These are phyloP conservation scores for Priapulus caudatus DNA, from an alignment of 2,888 invertebrate species.

Conservation along the genomic window DNA sequence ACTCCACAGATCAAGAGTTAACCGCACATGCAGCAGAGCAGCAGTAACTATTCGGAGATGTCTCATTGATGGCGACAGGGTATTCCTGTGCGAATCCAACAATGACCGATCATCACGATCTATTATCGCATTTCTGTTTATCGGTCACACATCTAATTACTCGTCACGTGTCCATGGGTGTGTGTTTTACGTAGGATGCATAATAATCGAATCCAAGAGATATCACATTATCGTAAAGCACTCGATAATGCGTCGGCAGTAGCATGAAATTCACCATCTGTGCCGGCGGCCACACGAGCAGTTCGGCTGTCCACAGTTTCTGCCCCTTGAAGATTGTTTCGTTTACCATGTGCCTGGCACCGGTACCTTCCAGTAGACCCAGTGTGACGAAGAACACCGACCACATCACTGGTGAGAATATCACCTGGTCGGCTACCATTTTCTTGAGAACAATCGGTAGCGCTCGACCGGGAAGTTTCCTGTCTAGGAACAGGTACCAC, in stretches of 20 bases:
- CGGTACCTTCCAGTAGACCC: conserved; percentile 55
- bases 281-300: conserved; percentile 83
- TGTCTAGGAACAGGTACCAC: conserved; percentile 70
- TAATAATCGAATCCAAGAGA: conserved; percentile 75
- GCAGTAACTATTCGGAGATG: too few relatives aligned
- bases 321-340: conserved; percentile 62
- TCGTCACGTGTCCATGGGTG: too few relatives aligned
- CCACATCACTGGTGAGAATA: conserved; percentile 70
- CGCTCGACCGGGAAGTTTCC: conserved; percentile 54
- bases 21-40: too few relatives aligned
- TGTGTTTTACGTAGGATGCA: conserved; percentile 63
- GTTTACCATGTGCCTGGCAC: conserved; percentile 46
- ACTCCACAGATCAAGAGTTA: too few relatives aligned
- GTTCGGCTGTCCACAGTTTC: conserved; percentile 69
- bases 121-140: too few relatives aligned
- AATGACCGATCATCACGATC: too few relatives aligned
- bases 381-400: conserved; percentile 62
- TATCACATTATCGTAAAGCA: conserved; percentile 71
- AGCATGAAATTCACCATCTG: conserved; percentile 84
- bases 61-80: too few relatives aligned
- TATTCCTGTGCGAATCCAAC: too few relatives aligned
- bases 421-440: conserved; percentile 63
- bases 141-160: too few relatives aligned
- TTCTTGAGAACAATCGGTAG: conserved; percentile 49
- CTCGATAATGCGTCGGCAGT: conserved; percentile 64